These are phyloP conservation scores for Drosophila meridiana DNA, from an alignment of 2,888 invertebrate species.

Conservation along the genomic window DNA sequence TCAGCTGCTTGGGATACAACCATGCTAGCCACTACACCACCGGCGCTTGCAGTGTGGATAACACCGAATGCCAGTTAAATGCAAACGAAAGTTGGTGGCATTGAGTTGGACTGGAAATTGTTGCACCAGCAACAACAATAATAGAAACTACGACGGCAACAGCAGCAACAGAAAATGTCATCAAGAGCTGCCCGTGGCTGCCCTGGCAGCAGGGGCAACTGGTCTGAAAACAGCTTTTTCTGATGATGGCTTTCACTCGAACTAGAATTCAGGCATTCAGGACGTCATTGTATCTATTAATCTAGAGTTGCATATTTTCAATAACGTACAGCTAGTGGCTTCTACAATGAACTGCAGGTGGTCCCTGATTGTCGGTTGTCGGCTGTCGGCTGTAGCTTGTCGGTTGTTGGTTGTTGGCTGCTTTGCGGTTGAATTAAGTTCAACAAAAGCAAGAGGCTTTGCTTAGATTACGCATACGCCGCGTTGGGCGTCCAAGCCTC, in stretches of 20 bases:
- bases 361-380: neutral
- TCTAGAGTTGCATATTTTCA: constrained; percentile 40
- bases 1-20: constrained; percentile 51
- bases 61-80: constrained; percentile 17
- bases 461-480: constrained; percentile 75
- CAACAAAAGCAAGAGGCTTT: constrained; percentile 64
- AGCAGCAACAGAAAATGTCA: neutral
- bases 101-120: neutral
- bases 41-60: constrained; percentile 25
- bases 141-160: neutral
- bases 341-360: neutral
- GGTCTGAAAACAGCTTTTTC: constrained; percentile 1
- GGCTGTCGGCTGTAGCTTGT: neutral
- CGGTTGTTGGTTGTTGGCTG: constrained; percentile 6
- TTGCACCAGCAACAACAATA: neutral
- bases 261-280: constrained; percentile 11
- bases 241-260: constrained; percentile 29
- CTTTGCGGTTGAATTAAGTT: constrained; percentile 67
- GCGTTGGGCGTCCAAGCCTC: constrained; percentile 33
- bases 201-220: neutral
- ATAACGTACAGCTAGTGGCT: neutral
- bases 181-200: constrained; percentile 1
- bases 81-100: neutral
- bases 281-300: constrained; percentile 34
- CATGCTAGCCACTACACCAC: constrained; percentile 55